Evolutionary conservation across 2,113 vertebrate species (phyloP).

Genomic region (Gambusia affinis): DNA sequence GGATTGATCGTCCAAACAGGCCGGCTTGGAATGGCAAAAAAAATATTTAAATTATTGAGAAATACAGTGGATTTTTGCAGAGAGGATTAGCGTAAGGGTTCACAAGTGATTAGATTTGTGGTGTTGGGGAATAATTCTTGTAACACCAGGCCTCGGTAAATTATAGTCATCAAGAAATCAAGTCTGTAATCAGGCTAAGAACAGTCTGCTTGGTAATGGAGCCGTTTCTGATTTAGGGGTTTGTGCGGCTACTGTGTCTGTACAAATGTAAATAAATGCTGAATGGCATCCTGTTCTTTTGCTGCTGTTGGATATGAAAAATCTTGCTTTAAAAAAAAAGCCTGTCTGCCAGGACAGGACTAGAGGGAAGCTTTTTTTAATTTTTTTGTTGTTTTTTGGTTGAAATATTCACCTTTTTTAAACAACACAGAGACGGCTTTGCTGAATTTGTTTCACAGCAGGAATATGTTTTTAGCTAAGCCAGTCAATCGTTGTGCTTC

Average conservation of each 20-base stretch:
- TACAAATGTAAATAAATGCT: conserved; percentile 1
- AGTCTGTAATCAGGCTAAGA: conserved; percentile 12
- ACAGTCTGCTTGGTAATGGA: conserved; percentile 5
- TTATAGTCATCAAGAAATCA: conserved; percentile 28
- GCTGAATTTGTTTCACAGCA: neutral
- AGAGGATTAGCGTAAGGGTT: conserved; percentile 5
- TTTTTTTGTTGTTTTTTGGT: neutral
- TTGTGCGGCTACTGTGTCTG: neutral
- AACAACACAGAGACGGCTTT: neutral
- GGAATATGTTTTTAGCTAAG: neutral
- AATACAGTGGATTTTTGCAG: neutral
- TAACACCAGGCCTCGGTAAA: neutral
- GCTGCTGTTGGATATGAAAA: neutral
- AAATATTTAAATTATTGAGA: neutral
- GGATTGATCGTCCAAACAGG: conserved; percentile 1
- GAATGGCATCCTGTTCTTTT: neutral
- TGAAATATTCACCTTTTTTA: neutral
- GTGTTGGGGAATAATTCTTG: conserved; percentile 10
- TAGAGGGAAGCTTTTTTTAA: too few relatives aligned
- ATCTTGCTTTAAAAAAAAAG: neutral
- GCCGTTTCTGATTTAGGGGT: neutral
- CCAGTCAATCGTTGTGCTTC: neutral
- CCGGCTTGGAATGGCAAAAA: neutral
- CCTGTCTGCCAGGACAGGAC: neutral
- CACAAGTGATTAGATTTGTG: conserved; percentile 13